phyloP scores from a whole-genome alignment of 2,888 invertebrate genomes.

The Aphodius granarius region DNA sequence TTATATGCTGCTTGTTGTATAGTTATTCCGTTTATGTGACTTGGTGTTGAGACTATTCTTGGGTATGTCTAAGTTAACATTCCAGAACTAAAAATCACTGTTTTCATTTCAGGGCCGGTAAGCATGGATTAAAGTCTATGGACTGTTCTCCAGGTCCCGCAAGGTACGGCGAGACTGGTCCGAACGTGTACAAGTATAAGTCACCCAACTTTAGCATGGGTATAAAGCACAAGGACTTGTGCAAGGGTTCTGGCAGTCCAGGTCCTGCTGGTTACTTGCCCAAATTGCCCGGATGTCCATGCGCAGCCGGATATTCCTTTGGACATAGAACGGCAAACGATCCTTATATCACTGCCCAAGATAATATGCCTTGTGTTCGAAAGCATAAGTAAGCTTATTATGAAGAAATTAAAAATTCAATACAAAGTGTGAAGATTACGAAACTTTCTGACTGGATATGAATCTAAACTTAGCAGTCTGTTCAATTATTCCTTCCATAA shows the following conservation, averaged over 20 bases:
- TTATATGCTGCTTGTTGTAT: too few species aligned
- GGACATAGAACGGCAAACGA: conserved; percentile 62
- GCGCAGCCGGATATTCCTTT: conserved; percentile 62
- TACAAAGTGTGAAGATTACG: background rate
- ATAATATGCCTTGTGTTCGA: conserved; percentile 56
- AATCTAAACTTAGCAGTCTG: background rate
- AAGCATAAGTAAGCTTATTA: conserved; percentile 8
- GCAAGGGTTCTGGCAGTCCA: conserved; percentile 51
- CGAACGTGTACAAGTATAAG: conserved; percentile 43
- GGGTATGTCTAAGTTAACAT: too few species aligned
- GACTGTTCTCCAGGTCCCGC: conserved; percentile 55
- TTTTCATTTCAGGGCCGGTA: conserved; percentile 30
- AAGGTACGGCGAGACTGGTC: conserved; percentile 42
- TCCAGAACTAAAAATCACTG: too few species aligned
- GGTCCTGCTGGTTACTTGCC: conserved; percentile 62
- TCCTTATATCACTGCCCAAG: conserved; percentile 61
- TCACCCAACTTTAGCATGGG: conserved; percentile 47
- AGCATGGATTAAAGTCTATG: conserved; percentile 23
- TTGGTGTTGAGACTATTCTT: too few species aligned
- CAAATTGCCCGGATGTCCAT: conserved; percentile 48
- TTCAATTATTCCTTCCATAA: background rate
- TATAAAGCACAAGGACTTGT: conserved; percentile 32
- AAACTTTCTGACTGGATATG: background rate
- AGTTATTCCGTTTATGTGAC: too few species aligned
- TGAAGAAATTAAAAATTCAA: background rate